Base-by-base conservation (phyloP, 2,113 vertebrate genomes). In the Rhinogobius similis region DNA sequence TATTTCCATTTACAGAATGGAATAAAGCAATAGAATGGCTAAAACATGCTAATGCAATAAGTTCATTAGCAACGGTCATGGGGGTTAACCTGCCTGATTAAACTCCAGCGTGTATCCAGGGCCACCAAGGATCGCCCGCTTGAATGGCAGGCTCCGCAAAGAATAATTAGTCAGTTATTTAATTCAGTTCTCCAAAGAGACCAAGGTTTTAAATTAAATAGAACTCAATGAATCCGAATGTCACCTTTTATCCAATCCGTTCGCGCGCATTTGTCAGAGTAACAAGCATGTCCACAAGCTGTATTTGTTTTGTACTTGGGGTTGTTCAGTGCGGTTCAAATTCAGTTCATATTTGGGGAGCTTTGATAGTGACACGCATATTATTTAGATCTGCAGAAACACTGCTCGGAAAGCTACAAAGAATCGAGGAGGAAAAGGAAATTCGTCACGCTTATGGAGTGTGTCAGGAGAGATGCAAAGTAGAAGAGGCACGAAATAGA, bases 31-130 rank as follows among this genome's bases (percentile, higher is more conserved):
- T 16, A 61, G 20, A 36, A 61, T 20, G 58, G 58, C 58, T 61
- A 61, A 61, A 61, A 36, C 29, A 61, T 61, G 58, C 58, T 20
- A 61, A 61, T 61, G 27, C 29, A 61, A n/a, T 61, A 61, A 61
- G 27, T 61, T 61, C 29, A n/a, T 61, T 61, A 61, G 55, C 55
- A 18, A 58, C 26, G 29, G 58, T 61, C 29, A 61, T 29, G 7
- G 58, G 27, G 18, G 27, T 61, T 61, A 61, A 61, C 58, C 58
- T 36, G 29, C 20, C 27, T 21, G 18, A 61, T 61, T 61, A 36
- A 61, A 61, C 27, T 36, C 18, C 29, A n/a, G 27, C 21, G 18
- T 36, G 29, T 38, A 61, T 61, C 58, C 29, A 61, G 4, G 29
- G 58, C 58, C 29, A 61, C 58, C 58, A 61, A 21, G 58, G 58